These are phyloP conservation scores for Peucedramus taeniatus DNA, from an alignment of 2,113 vertebrate genomes.

Conservation along the genomic window DNA sequence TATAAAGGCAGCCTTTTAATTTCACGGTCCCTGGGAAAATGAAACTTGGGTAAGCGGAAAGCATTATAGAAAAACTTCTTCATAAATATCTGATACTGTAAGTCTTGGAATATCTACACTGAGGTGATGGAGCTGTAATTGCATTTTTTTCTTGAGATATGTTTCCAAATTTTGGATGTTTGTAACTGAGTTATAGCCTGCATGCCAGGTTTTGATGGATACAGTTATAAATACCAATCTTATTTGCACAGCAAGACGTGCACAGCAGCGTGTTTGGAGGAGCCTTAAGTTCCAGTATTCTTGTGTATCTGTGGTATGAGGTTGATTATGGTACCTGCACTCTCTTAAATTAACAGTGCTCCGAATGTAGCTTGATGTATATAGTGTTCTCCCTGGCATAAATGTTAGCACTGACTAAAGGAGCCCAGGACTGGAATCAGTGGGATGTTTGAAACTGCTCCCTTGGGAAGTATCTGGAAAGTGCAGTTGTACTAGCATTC, in stretches of 20 bases:
- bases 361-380: background rate
- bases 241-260: background rate
- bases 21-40: background rate
- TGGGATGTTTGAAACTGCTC: background rate
- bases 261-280: background rate
- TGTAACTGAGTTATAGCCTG: background rate
- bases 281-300: background rate
- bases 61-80: background rate
- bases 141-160: background rate
- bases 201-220: background rate
- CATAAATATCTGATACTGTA: background rate
- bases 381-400: background rate
- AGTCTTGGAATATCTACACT: background rate
- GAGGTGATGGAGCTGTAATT: background rate
- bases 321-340: background rate
- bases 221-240: background rate
- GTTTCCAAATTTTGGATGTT: background rate
- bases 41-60: background rate
- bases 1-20: constrained; percentile 8
- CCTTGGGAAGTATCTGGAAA: background rate
- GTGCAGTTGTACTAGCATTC: background rate
- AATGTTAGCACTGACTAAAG: background rate
- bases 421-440: background rate
- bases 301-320: background rate
- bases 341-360: background rate